Evolutionary conservation across 2,113 vertebrate genomes (phyloP).

Genomic region (Anser cygnoides): DNA sequence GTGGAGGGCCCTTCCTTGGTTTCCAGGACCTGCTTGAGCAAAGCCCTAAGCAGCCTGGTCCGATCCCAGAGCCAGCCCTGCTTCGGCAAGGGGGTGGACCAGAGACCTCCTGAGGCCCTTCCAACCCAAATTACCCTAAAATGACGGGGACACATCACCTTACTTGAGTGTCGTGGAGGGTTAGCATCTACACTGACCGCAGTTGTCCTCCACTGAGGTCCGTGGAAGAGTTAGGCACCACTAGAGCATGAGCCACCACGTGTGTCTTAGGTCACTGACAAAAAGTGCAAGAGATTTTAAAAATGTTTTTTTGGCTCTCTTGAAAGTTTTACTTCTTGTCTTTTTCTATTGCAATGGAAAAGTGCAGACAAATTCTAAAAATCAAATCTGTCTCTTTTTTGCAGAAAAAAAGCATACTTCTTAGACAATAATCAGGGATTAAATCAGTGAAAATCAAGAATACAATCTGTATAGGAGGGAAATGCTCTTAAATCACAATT

Average conservation of each 20-base stretch:
- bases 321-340: not conserved
- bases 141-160: no score
- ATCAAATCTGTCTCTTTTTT: not conserved
- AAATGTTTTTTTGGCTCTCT: not conserved
- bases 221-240: not conserved
- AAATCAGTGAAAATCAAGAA: not conserved
- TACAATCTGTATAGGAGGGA: not conserved
- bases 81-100: not conserved
- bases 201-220: not conserved
- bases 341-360: not conserved
- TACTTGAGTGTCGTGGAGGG: not conserved
- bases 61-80: not conserved
- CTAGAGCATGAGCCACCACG: fast-evolving
- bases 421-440: not conserved
- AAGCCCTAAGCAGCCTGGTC: not conserved
- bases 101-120: not conserved
- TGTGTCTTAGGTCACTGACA: fast-evolving
- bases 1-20: not conserved
- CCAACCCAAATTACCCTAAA: not conserved
- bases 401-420: not conserved
- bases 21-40: not conserved
- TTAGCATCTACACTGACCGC: not conserved
- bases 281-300: not conserved
- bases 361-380: not conserved
- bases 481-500: not conserved